Evolutionary conservation across 1,140 invertebrate genomes (phyloP), one percentile per base, ranked within the genome.

Genomic region (Trichogramma pretiosum): DNA sequence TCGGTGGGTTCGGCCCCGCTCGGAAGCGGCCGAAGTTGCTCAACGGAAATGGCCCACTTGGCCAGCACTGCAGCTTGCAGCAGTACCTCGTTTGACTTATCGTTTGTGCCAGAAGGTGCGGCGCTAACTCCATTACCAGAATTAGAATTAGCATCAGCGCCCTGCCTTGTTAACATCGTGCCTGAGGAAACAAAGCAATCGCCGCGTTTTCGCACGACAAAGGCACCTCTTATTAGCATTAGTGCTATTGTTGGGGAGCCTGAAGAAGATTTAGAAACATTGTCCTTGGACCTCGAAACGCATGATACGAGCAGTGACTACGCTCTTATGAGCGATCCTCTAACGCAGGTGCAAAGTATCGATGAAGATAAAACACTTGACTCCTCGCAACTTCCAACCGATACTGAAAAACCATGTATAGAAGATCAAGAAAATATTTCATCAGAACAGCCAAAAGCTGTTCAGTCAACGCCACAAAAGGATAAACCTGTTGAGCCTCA

Each of bases 141-240:
- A 3, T 10, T 39, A 2, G 56, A 45, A 50, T 56, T 43, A 48
- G 58, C 63, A 43, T 40, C 44, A 17, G 10, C 39, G 22, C 11
- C n/a, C n/a, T n/a, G 41, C 36, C 57, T 40, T 36, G 56, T 57
- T 13, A 62, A 57, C n/a, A 59, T 52, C 16, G 53, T 62, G 4
- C 47, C 48, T 22, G 63, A 62, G 26, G 63, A 61, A 22, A 48
- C 48, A 18, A 54, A 59, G 21, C 41, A 55, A 54, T 56, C 47
- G 43, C 58, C 64, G 13, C 65, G 63, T n/a, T n/a, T n/a, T n/a
- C n/a, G n/a, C n/a, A n/a, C n/a, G n/a, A n/a, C n/a, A 8, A 72
- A 72, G 37, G 74, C 81, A 5, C 82, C 82, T n/a, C 71, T 81
- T 24, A 84, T 84, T 54, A 83, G 81, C 64, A 81, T 84, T 22